Conservation (phyloP, 2,888 invertebrate species). For the Thereva unica region DNA sequence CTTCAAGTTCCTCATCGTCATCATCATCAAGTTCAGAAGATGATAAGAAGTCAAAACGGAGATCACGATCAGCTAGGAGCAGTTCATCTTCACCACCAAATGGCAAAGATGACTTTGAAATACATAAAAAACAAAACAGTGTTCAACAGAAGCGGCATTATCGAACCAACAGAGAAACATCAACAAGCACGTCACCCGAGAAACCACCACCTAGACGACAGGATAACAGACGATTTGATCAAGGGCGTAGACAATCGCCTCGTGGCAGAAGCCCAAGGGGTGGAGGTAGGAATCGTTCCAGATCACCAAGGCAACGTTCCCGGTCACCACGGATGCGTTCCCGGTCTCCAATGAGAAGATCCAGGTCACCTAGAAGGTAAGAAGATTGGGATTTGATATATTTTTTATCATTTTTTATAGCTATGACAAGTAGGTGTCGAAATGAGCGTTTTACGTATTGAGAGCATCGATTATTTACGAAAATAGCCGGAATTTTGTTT, state of each 20-base stretch:
- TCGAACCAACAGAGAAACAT: constrained; percentile 82
- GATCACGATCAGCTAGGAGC: constrained; percentile 54
- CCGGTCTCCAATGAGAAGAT: constrained; percentile 54
- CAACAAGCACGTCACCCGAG: constrained; percentile 62
- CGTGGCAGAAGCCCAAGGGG: constrained; percentile 47
- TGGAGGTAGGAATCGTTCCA: constrained; percentile 48
- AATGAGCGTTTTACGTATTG: no score
- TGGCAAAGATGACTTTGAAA: constrained; percentile 68
- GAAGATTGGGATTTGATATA: constrained; percentile 9
- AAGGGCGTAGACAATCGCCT: constrained; percentile 46
- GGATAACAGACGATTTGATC: constrained; percentile 46
- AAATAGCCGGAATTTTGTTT: no score
- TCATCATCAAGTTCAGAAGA: constrained; percentile 49
- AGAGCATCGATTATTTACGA: no score
- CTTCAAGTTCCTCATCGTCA: constrained; percentile 49
- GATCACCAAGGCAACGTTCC: constrained; percentile 51
- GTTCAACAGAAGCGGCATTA: constrained; percentile 88
- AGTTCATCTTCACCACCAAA: constrained; percentile 55
- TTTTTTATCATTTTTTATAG: no score
- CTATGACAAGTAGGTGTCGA: no score
- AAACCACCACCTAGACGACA: constrained; percentile 45
- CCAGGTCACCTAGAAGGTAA: constrained; percentile 56
- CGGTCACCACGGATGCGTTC: constrained; percentile 51
- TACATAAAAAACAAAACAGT: constrained; percentile 76
- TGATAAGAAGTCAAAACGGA: constrained; percentile 55